Base-by-base conservation (phyloP, 2,888 invertebrate genomes). In the Himalopsyche tibetana region DNA sequence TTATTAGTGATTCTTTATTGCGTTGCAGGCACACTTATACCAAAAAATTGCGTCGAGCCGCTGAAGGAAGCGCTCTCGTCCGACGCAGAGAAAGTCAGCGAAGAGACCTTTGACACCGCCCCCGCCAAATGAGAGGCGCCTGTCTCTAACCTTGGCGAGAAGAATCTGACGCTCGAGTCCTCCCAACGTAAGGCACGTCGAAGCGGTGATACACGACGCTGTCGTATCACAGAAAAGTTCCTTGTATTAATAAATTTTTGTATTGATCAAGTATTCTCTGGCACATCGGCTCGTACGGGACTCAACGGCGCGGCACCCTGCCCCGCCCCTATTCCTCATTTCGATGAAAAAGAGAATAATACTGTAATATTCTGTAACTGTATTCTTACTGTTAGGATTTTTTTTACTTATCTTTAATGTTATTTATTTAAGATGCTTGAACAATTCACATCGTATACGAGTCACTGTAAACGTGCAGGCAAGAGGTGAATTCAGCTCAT, bases 21-120 rank as follows among this genome's bases (percentile, higher is more conserved):
- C 6, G 28, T 90, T 91, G 8, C 92, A 95, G 96, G 97, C 89
- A 97, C 97, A 12, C 93, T 98, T 89, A 97, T 98, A 93, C 98
- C 98, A 90, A 97, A 97, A 93, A 96, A 96, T 91, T 97, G 97
- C 91, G 96, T 97, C 90, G 97, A 97, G 90, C 92, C 95, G 42
- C 92, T 97, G 80, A 95, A 95, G 90, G 95, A 96, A 90, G 96
- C 96, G 88, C 93, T 97, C n/a, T 94, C 96, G 79, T 93, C 95
- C 45, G 97, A 97, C 92, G 96, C 97, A 9, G 97, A 97, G 90
- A 96, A 96, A 89, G 95, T 96, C 82, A 96, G 95, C 90, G 97
- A 97, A 91, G 94, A 94, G 90, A 93, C 93, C 88, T 95, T 95
- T 91, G 93, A 93, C 63, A 89, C 90, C 51, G 84, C 90, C 45